Evolutionary conservation across 2,888 invertebrate species (phyloP), one percentile per base, ranked within the genome.

Genomic region (Hoplodrina ambigua): DNA sequence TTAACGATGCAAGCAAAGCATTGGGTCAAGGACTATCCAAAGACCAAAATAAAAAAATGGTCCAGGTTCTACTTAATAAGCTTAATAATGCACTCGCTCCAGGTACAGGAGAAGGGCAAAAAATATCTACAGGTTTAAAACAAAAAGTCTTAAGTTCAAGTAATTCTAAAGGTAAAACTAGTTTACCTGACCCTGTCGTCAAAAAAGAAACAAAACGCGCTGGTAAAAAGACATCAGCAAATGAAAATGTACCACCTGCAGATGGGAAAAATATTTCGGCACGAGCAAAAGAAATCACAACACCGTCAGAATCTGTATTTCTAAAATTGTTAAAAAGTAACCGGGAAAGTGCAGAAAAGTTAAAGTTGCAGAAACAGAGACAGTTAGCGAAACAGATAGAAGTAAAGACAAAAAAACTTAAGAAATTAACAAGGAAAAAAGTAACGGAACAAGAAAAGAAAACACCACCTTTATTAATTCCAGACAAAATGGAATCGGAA

Each of bases 331-430:
- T 41, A 41, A 13, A 41, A 41, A 41, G 11, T 41, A 11, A 2
- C 1, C 2, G 11, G 2, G 7, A 37, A 55, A 53, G 57, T 33
- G 25, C 19, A 19, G 56, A 46, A 7, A 53, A 4, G 41, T 46
- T 64, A 30, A 53, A 53, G 11, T n/a, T 49, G 7, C 17, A 41
- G n/a, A 49, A 61, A 73, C 11, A 61, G 20, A 49, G 11, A 66
- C 11, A 49, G 37, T 6, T 49, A 53, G 30, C 11, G 10, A 57
- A 54, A 61, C 11, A 64, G 55, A 46, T 10, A 46, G 52, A 62
- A 25, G 13, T 30, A 46, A 53, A 69, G 10, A 68, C 2, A 17
- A 44, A 15, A 68, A 52, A 33, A 46, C 0, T 55, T 8, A 37
- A 50, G 11, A 44, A 33, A 11, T 2, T 19, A 2, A 13, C 17